A percentile compares a stretch with the other conserved stretches of the same genome.
phyloP scores from a whole-genome alignment of 92 coral and sea anemone genomes.

The Epizoanthus fatuus region DNA sequence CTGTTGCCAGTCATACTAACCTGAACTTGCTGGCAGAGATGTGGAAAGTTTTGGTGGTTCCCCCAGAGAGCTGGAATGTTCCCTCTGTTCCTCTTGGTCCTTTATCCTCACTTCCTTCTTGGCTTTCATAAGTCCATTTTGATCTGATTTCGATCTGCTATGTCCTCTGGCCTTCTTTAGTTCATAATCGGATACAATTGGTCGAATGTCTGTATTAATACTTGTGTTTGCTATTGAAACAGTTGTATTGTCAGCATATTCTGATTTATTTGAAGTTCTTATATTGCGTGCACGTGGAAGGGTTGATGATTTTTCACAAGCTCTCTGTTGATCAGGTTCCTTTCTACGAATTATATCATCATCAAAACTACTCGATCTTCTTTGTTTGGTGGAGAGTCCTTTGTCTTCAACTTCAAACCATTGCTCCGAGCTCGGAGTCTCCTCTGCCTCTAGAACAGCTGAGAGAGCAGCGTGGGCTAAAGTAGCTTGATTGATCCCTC shows the following conservation, averaged over 20 bases:
- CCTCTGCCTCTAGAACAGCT: slow-evolving; percentile 92
- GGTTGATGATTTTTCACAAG: slow-evolving; percentile 17
- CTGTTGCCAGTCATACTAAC: slow-evolving; percentile 25
- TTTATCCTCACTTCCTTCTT: slow-evolving; percentile 40
- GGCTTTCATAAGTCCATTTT: slow-evolving; percentile 54
- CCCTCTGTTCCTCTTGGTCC: slow-evolving; percentile 25
- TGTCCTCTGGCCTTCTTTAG: slow-evolving; percentile 86
- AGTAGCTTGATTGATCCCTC: slow-evolving; percentile 79
- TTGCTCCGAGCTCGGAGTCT: slow-evolving; percentile 70
- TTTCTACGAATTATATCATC: slow-evolving; percentile 48
- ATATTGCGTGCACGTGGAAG: background rate
- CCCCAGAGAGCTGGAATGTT: slow-evolving; percentile 32
- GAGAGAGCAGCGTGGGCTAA: slow-evolving; percentile 94
- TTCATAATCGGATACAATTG: slow-evolving; percentile 60
- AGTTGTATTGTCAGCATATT: background rate
- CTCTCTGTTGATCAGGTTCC: slow-evolving; percentile 3
- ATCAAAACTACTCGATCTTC: slow-evolving; percentile 60
- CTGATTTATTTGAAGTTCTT: background rate
- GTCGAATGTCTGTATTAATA: slow-evolving; percentile 17
- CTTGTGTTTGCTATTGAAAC: slow-evolving; percentile 6
- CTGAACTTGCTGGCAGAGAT: slow-evolving; percentile 81
- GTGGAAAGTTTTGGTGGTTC: slow-evolving; percentile 63
- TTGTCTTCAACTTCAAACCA: slow-evolving; percentile 85
- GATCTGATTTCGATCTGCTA: slow-evolving; percentile 93
- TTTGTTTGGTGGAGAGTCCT: slow-evolving; percentile 33